Conservation (phyloP, 2,888 invertebrate species). For the Molorchus minor region DNA sequence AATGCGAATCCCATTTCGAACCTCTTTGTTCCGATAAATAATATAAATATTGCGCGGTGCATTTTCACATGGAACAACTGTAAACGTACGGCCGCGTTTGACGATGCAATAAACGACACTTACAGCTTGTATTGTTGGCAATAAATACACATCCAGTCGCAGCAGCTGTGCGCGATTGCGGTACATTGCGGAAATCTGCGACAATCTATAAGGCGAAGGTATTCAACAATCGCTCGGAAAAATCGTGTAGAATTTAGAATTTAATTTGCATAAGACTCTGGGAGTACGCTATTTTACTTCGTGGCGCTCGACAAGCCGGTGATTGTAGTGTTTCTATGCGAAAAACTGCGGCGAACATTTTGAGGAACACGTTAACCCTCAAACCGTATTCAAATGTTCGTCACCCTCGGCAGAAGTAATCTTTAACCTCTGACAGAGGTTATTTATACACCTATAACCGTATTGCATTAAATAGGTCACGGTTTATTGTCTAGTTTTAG, state of each 20-base stretch:
- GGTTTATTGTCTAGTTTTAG: no score
- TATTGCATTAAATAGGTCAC: no score
- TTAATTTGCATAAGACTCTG: background rate
- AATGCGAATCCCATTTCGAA: no score
- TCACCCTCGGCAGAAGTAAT: no score
- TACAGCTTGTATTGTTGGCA: background rate
- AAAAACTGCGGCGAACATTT: no score
- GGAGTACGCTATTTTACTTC: background rate
- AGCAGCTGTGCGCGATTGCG: background rate
- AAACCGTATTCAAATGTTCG: no score
- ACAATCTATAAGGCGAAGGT: background rate
- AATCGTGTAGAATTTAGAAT: background rate
- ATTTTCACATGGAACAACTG: background rate
- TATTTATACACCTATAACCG: no score
- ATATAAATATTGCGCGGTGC: background rate
- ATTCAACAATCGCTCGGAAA: background rate
- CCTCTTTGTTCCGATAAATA: background rate
- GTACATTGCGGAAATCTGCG: background rate
- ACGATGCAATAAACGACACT: no score
- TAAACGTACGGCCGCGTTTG: background rate
- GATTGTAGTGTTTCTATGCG: no score
- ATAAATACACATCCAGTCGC: background rate
- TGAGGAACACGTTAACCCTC: no score
- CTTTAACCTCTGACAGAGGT: no score
- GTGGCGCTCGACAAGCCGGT: background rate